These are phyloP conservation scores for Drosophila lacteicornis DNA, from an alignment of 1,140 invertebrate genomes.

Conservation along the genomic window DNA sequence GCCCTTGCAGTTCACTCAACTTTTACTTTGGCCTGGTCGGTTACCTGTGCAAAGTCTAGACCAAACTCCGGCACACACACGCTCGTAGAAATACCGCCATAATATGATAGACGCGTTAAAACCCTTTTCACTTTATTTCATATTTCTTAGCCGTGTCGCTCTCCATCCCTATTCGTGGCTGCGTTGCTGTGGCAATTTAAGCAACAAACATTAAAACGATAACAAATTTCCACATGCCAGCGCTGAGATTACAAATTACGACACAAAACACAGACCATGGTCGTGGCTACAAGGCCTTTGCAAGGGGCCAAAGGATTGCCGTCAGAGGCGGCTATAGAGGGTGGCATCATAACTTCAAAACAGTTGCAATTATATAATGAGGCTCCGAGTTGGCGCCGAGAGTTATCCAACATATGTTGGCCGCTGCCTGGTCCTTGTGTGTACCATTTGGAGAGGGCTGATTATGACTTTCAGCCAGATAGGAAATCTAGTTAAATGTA, in stretches of 20 bases:
- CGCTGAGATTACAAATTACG: constrained; percentile 73
- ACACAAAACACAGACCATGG: constrained; percentile 69
- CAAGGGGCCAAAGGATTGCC: constrained; percentile 5
- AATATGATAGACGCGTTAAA: constrained; percentile 71
- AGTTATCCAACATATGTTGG: constrained; percentile 38
- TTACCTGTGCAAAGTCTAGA: constrained; percentile 74
- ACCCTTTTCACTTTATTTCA: constrained; percentile 54
- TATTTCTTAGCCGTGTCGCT: constrained; percentile 20
- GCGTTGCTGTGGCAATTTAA: constrained; percentile 71
- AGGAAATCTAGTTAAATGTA: not conserved
- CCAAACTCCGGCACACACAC: constrained; percentile 26
- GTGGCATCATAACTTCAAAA: constrained; percentile 68
- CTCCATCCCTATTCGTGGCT: constrained; percentile 13
- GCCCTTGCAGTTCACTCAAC: constrained; percentile 68
- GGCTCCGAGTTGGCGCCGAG: constrained; percentile 43
- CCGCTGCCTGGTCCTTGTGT: constrained; percentile 22
- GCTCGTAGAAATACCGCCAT: constrained; percentile 30
- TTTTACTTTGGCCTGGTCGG: constrained; percentile 57
- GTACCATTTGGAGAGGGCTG: constrained; percentile 31
- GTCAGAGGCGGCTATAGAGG: constrained; percentile 9
- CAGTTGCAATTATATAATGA: constrained; percentile 80
- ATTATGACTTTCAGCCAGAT: constrained; percentile 1
- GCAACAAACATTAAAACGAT: constrained; percentile 75
- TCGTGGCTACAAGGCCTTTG: constrained; percentile 16
- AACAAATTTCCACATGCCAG: constrained; percentile 72